A percentile compares a stretch with the other conserved stretches of the same genome.
Evolutionary conservation across 2,113 vertebrate genomes (phyloP).

Genomic region (Dicerorhinus sumatrensis): DNA sequence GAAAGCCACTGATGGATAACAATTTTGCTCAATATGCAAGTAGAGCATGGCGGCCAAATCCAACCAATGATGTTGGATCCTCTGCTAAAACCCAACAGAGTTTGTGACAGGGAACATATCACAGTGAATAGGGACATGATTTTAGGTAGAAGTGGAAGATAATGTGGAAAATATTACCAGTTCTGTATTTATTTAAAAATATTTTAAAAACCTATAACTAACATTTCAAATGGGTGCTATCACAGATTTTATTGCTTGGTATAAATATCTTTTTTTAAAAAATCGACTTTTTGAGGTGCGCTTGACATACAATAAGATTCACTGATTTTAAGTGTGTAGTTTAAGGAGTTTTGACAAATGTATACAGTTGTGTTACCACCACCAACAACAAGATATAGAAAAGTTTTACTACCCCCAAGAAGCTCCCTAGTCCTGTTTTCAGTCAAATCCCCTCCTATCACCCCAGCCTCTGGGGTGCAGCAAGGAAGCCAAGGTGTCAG

Average conservation of each 20-base stretch:
- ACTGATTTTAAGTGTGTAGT: neutral
- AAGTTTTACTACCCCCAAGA: neutral
- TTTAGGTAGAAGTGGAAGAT: neutral
- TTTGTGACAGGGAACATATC: neutral
- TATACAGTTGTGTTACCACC: neutral
- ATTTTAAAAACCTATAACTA: neutral
- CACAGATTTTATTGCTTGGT: neutral
- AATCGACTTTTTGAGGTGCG: neutral
- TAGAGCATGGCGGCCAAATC: neutral
- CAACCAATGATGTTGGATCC: neutral
- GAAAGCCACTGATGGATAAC: neutral
- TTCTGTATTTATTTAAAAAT: neutral
- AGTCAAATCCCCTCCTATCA: neutral
- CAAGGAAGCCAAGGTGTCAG: neutral
- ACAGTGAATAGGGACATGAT: neutral
- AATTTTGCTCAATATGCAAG: neutral
- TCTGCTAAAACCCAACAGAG: neutral
- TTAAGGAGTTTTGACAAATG: neutral
- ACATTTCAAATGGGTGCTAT: neutral
- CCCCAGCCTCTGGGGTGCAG: neutral
- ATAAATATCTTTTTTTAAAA: neutral
- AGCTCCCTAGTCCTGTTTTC: neutral
- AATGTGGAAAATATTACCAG: neutral
- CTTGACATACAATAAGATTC: neutral
- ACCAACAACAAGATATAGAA: neutral